Evolutionary conservation across 2,797 vertebrate genomes (phyloP).

Genomic region (Eptatretus atami): DNA sequence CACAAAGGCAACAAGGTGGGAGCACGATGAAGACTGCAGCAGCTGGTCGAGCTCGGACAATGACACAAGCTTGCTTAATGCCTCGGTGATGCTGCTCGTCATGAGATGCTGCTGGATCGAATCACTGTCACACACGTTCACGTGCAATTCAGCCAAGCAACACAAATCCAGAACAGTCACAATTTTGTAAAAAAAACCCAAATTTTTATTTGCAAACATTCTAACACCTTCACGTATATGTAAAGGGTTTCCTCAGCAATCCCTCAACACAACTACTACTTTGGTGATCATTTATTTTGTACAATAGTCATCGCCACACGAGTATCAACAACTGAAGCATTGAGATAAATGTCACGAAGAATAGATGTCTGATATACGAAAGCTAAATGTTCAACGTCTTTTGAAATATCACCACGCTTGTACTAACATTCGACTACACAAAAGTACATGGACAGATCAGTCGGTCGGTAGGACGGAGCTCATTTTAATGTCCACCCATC

Average conservation of each 20-base stretch:
- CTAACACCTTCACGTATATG: no score
- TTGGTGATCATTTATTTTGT: neutral
- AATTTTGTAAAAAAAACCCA: neutral
- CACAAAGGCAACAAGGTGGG: constrained; percentile 38
- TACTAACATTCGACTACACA: no score
- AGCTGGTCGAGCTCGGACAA: constrained; percentile 45
- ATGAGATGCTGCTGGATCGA: constrained; percentile 69
- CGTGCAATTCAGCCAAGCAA: constrained; percentile 8
- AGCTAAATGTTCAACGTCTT: no score
- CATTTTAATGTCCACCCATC: no score
- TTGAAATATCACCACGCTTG: no score
- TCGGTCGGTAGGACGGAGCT: no score
- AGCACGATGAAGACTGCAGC: constrained; percentile 38
- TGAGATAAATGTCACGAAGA: neutral
- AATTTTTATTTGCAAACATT: neutral
- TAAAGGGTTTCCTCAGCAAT: no score
- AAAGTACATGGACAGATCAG: no score
- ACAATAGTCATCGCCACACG: neutral
- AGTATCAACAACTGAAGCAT: neutral
- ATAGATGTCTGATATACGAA: no score
- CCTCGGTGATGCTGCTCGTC: constrained; percentile 62
- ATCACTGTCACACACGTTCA: constrained; percentile 19
- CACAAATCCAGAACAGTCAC: neutral
- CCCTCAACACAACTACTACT: neutral
- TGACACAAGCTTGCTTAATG: constrained; percentile 29